Conservation (phyloP, 2,888 invertebrate species). For the Smittia sp. region DNA sequence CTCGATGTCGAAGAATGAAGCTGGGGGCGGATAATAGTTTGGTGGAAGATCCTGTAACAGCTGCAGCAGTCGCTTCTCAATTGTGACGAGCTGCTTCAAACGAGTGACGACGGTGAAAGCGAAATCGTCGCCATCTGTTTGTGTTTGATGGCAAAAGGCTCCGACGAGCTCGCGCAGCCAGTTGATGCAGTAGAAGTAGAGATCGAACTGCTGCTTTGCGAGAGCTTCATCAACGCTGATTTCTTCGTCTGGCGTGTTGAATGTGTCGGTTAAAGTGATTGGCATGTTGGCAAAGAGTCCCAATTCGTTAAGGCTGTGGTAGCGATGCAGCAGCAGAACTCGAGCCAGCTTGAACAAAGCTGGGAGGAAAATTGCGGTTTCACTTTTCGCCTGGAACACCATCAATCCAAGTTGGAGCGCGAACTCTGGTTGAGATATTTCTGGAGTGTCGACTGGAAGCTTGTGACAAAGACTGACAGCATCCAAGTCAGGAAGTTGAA, state of each 20-base stretch:
- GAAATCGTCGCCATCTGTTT: background rate
- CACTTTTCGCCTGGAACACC: background rate
- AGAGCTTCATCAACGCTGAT: background rate
- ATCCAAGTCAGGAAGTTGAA: background rate
- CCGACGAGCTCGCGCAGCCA: conserved; percentile 27
- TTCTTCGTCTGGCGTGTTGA: conserved; percentile 10
- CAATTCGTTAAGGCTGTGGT: background rate
- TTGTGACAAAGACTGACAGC: background rate
- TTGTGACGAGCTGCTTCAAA: conserved; percentile 10
- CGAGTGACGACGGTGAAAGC: background rate
- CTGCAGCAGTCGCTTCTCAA: background rate
- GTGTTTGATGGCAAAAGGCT: background rate
- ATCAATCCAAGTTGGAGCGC: background rate
- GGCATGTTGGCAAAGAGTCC: background rate
- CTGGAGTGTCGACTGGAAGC: background rate
- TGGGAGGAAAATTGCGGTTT: background rate
- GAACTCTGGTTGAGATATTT: background rate
- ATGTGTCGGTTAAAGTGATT: background rate
- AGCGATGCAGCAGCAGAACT: background rate
- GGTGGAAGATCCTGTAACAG: background rate
- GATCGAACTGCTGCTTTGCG: conserved; percentile 18
- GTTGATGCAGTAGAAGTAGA: conserved; percentile 24
- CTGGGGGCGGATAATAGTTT: conserved; percentile 19
- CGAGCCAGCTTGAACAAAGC: conserved; percentile 16
- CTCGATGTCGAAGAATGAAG: background rate